Evolutionary conservation across 2,888 invertebrate species (phyloP), one percentile per base, ranked within the genome.

Genomic region (Xestia ashworthii): DNA sequence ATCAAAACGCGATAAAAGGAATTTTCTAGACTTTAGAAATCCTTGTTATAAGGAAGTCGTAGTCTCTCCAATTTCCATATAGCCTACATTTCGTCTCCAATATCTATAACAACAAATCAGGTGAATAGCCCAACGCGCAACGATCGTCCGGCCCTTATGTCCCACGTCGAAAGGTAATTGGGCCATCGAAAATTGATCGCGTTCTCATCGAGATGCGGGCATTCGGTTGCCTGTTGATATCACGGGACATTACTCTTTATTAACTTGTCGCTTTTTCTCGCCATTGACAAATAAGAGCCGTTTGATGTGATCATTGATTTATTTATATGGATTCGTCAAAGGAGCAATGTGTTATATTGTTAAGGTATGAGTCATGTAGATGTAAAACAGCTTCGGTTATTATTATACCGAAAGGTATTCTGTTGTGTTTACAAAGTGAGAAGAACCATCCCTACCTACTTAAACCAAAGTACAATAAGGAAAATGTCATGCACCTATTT

Each of bases 151-250:
- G 62, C 58, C 90, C 73, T 89, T 93, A 80, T 93, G 92, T 93
- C 89, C 71, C 83, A 67, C 86, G 86, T 73, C 66, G 71, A 91
- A 91, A 93, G 91, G 92, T 94, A 95, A 96, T 95, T 95, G 93
- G 92, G 90, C 89, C 91, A 91, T 91, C 91, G 92, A 92, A 93
- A 95, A 95, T 94, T 93, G 93, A 93, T 93, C 91, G 90, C 76
- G 85, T 86, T 87, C 88, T 88, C 88, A 89, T 89, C 87, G 91
- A 90, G 92, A 95, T 95, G 93, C 94, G 94, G 94, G 94, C 87
- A 90, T 88, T 90, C 87, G 70, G 82, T 76, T 89, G 90, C 89
- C 89, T 90, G 89, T 90, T 90, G 89, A 93, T 95, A 93, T 92
- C 92, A 85, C 86, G 81, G 84, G 87, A 84, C 89, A 91, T 88